Conservation (phyloP, 2,797 vertebrate genomes). For the Otus scops region DNA sequence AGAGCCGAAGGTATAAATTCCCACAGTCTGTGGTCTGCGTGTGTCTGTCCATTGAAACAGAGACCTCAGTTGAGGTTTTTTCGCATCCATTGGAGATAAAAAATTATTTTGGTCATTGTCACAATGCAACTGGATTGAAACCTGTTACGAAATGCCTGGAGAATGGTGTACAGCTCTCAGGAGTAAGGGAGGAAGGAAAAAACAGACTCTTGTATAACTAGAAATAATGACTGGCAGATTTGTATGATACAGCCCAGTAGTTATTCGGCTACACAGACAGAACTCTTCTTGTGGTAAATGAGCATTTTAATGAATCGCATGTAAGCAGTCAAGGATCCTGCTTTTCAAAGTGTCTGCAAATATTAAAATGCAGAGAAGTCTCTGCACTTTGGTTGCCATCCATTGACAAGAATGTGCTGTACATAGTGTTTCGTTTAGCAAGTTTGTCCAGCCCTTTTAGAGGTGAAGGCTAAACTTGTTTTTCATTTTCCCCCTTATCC, state of each 20-base stretch:
- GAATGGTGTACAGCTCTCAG: not conserved
- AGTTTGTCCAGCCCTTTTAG: conserved; percentile 44
- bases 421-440: conserved; percentile 18
- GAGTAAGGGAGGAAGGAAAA: not conserved
- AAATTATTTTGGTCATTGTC: not conserved
- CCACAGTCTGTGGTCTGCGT: not conserved
- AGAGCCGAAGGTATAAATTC: not conserved
- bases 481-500: conserved; percentile 39
- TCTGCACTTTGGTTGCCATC: not conserved
- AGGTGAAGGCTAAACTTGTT: conserved; percentile 69
- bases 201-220: not conserved
- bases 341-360: not conserved
- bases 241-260: not conserved
- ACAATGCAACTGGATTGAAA: not conserved
- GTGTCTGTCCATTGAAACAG: not conserved
- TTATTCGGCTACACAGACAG: not conserved
- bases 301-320: not conserved
- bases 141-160: not conserved
- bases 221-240: not conserved
- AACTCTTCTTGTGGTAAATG: not conserved
- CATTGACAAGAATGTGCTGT: conserved; percentile 31
- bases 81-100: not conserved
- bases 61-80: not conserved
- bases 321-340: not conserved
- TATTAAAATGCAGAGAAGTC: not conserved